A percentile compares a stretch with the other conserved stretches of the same genome.
Evolutionary conservation across 2,113 vertebrate species (phyloP).

Genomic region (Megaleporinus macrocephalus): DNA sequence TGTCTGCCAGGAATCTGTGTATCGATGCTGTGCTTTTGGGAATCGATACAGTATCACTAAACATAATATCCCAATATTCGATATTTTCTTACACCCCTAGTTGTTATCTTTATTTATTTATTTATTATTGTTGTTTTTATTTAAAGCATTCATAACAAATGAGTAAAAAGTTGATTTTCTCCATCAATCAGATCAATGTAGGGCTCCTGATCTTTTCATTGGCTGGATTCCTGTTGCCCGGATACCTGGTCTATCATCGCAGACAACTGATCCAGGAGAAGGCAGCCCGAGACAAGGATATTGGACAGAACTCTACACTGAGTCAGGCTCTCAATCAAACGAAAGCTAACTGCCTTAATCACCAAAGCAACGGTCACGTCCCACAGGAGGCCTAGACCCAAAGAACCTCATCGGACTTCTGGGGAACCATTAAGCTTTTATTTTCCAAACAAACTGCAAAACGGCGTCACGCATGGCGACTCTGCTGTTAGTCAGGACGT

Average conservation of each 20-base stretch:
- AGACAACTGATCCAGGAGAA: conserved; percentile 65
- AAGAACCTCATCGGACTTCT: neutral
- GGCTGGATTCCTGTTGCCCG: conserved; percentile 83
- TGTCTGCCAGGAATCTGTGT: no score
- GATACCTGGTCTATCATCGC: conserved; percentile 83
- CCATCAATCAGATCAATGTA: conserved; percentile 73
- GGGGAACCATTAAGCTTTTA: neutral
- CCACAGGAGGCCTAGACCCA: conserved; percentile 62
- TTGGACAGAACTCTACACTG: conserved; percentile 30
- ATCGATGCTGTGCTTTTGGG: no score
- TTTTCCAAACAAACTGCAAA: neutral
- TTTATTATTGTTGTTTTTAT: no score
- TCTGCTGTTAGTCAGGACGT: neutral
- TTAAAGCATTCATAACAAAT: neutral
- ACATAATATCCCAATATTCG: no score
- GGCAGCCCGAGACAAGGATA: conserved; percentile 49
- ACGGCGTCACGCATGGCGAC: neutral
- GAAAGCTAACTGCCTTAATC: conserved; percentile 66
- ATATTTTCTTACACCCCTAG: no score
- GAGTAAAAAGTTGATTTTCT: neutral
- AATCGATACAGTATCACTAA: no score
- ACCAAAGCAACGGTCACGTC: conserved; percentile 67
- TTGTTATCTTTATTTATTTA: no score
- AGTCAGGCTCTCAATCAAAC: conserved; percentile 60
- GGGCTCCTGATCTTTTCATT: conserved; percentile 80